Conservation (phyloP, 2,113 vertebrate genomes). For the Nothocercus nigrocapillus region DNA sequence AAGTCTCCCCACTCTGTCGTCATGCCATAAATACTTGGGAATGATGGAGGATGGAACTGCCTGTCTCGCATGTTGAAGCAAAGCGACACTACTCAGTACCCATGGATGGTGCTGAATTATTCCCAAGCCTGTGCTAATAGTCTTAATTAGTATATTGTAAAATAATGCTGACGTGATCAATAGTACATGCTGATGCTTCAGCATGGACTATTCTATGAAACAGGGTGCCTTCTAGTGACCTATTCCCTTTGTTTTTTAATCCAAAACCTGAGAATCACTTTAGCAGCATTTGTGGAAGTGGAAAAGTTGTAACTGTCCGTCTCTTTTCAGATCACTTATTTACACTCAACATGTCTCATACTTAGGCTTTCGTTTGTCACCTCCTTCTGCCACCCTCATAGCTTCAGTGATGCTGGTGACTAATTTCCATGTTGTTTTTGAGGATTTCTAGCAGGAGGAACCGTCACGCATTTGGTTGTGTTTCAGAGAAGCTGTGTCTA, state of each 20-base stretch:
- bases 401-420: neutral
- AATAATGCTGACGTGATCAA: neutral
- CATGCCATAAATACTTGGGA: neutral
- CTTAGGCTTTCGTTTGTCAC: neutral
- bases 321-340: neutral
- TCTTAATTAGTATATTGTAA: constrained; percentile 19
- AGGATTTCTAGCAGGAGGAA: neutral
- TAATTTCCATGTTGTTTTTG: neutral
- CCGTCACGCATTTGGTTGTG: neutral
- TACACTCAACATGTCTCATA: fast-evolving
- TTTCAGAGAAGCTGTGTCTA: neutral
- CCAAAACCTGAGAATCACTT: neutral
- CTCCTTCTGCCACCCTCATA: neutral
- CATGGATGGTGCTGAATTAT: neutral
- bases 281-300: neutral
- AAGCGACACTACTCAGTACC: constrained; percentile 2
- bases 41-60: neutral
- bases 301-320: neutral
- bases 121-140: neutral
- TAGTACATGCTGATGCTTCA: neutral
- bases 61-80: neutral
- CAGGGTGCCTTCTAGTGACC: neutral
- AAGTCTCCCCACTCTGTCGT: neutral
- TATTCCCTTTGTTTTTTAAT: neutral
- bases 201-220: neutral